Percentiles rank a stretch among this genome's conserved stretches.
Evolutionary conservation across 2,888 invertebrate genomes (phyloP).

Genomic region (Smittia sp.): DNA sequence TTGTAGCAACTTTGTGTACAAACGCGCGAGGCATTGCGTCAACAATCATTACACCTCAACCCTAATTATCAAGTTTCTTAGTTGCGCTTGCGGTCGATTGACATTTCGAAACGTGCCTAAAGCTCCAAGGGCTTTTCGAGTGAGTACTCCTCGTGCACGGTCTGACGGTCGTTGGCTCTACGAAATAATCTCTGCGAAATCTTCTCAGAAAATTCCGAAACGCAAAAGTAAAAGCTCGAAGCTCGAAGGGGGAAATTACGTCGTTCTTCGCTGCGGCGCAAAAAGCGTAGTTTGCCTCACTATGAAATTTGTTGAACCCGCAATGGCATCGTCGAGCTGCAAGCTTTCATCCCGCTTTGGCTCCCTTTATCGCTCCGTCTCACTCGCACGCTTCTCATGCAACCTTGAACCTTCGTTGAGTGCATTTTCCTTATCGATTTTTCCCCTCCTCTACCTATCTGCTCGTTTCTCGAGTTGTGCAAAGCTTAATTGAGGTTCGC

Average conservation of each 20-base stretch:
- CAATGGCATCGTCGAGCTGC: neutral
- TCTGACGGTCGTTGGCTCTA: neutral
- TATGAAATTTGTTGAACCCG: slow-evolving; percentile 34
- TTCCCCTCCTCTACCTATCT: slow-evolving; percentile 2
- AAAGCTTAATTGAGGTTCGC: neutral
- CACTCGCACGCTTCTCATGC: neutral
- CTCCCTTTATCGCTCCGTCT: neutral
- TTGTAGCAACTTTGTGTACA: neutral
- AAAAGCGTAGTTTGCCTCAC: slow-evolving; percentile 28
- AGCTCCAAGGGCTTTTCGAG: neutral
- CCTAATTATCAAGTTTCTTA: neutral
- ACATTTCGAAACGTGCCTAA: neutral
- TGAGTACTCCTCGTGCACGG: neutral
- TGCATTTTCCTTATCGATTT: slow-evolving; percentile 41
- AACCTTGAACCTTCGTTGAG: slow-evolving; percentile 38
- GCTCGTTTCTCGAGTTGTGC: neutral
- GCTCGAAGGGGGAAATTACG: neutral
- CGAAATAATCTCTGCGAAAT: neutral
- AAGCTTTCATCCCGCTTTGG: slow-evolving; percentile 1
- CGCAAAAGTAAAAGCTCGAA: slow-evolving; percentile 2
- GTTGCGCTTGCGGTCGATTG: neutral
- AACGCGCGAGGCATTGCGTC: neutral
- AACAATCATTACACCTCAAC: neutral
- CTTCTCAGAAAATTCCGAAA: neutral
- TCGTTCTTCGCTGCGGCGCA: neutral